phyloP scores from a whole-genome alignment of 2,113 vertebrate genomes.

The Megaceryle torquata region DNA sequence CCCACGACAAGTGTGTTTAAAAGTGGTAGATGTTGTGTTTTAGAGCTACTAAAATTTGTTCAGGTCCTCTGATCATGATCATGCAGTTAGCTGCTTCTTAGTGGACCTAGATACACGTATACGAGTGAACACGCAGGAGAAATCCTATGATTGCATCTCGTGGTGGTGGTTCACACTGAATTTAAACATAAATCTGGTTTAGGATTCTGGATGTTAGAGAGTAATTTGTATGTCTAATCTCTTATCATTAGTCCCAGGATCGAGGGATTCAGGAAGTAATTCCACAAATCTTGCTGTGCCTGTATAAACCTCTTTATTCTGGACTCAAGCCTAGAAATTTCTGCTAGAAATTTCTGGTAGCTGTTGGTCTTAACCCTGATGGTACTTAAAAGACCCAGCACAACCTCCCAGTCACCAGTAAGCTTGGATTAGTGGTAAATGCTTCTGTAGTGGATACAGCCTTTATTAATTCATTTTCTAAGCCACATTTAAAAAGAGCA shows the following conservation, averaged over 20 bases:
- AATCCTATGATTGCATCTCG: not conserved
- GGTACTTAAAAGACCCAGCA: not conserved
- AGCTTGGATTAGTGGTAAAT: not conserved
- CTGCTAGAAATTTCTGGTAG: not conserved
- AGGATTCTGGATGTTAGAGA: not conserved
- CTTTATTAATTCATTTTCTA: not conserved
- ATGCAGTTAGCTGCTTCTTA: not conserved
- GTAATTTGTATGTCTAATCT: not conserved
- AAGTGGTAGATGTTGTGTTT: not conserved
- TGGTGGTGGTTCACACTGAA: not conserved
- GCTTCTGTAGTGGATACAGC: not conserved
- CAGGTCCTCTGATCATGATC: not conserved
- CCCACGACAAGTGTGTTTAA: not conserved
- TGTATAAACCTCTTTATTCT: not conserved
- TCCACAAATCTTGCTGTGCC: not conserved
- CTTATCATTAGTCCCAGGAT: not conserved
- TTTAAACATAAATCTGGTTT: not conserved
- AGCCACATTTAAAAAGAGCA: not conserved
- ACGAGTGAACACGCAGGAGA: rapidly evolving
- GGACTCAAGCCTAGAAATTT: not conserved
- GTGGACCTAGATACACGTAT: not conserved
- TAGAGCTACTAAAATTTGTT: not conserved
- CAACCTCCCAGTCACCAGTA: not conserved
- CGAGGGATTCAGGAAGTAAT: not conserved
- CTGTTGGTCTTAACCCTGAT: not conserved